phyloP scores from a whole-genome alignment of 2,888 invertebrate species.

The Oasisia sp. region DNA sequence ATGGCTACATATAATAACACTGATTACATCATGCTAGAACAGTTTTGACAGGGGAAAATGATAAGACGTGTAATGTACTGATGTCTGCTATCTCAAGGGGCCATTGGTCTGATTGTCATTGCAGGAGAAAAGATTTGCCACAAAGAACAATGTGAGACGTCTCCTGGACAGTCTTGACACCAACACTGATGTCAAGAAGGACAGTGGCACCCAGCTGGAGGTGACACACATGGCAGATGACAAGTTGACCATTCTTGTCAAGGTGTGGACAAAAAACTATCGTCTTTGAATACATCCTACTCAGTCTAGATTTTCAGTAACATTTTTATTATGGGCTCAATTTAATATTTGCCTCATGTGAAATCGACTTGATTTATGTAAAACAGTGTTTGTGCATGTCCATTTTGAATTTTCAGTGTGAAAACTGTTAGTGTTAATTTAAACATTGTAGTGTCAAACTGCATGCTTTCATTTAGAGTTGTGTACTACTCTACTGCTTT shows the following conservation, averaged over 20 bases:
- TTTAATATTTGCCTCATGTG: not conserved
- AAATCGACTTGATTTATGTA: not conserved
- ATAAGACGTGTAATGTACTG: not conserved
- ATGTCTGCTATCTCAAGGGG: not conserved
- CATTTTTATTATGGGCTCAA: not conserved
- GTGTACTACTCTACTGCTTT: too few species aligned
- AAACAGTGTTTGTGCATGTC: not conserved
- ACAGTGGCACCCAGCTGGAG: conserved; percentile 37
- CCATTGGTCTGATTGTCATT: not conserved
- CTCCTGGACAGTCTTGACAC: not conserved
- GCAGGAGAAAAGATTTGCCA: not conserved
- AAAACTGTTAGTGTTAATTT: too few species aligned
- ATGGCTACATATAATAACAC: too few species aligned
- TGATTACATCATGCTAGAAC: too few species aligned
- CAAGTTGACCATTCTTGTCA: conserved; percentile 44
- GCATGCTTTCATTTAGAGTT: too few species aligned
- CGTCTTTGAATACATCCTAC: not conserved
- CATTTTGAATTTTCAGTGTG: not conserved
- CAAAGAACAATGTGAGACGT: not conserved
- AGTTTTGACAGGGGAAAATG: too few species aligned
- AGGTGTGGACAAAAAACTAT: not conserved
- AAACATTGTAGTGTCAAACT: too few species aligned
- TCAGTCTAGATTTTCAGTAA: not conserved
- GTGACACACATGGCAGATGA: conserved; percentile 55
- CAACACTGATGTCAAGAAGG: not conserved